Evolutionary conservation across 2,888 invertebrate species (phyloP).

Genomic region (Schrankia costaestrigalis): DNA sequence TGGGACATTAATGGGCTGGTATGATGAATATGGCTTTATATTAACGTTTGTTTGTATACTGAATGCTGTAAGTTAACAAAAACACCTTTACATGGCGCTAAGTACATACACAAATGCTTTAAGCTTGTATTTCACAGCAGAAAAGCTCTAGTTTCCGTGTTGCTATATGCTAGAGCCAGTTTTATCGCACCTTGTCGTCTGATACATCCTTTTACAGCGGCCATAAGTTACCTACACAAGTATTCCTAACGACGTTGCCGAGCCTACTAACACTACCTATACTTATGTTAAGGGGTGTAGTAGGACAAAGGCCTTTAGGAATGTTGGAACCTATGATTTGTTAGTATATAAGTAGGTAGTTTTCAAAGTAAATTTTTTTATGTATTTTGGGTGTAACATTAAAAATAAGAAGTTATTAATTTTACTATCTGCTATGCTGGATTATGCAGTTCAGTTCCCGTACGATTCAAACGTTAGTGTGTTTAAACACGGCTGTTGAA

Average conservation of each 20-base stretch:
- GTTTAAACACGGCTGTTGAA: too few species aligned
- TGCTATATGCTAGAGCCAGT: conserved; percentile 42
- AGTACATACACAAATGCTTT: conserved; percentile 9
- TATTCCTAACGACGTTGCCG: conserved; percentile 34
- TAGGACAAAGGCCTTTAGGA: conserved; percentile 17
- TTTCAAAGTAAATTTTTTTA: too few species aligned
- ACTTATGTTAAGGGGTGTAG: conserved; percentile 16
- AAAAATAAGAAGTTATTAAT: too few species aligned
- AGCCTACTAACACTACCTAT: conserved; percentile 32
- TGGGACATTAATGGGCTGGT: too few species aligned
- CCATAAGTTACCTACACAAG: conserved; percentile 57
- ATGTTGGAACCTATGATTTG: conserved; percentile 25
- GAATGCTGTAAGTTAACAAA: too few species aligned
- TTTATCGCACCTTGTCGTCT: conserved; percentile 58
- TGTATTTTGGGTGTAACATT: too few species aligned
- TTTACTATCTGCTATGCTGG: too few species aligned
- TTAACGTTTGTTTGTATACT: too few species aligned
- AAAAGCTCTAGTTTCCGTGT: conserved; percentile 52
- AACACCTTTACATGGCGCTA: too few species aligned
- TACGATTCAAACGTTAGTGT: too few species aligned
- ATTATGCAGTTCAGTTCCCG: too few species aligned
- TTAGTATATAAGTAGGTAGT: conserved; percentile 18
- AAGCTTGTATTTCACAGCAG: conserved; percentile 18
- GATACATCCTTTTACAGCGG: conserved; percentile 63
- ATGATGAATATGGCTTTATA: too few species aligned